phyloP scores from a whole-genome alignment of 2,113 vertebrate species.

The human (Homo sapiens) region GRCh38 chr7:11651001-11651500 shows the following conservation, averaged over 20 bases:
- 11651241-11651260: neutral
- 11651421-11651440: neutral
- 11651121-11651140: neutral
- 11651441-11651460: neutral
- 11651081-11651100: neutral
- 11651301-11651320: neutral
- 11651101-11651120: neutral
- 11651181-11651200: neutral
- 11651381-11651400: neutral
- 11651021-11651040: neutral
- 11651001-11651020: neutral
- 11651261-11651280: neutral
- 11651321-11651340: neutral
- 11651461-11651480: no score
- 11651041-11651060: neutral
- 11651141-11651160: neutral
- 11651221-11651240: neutral
- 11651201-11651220: neutral
- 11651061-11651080: neutral
- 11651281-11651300: rapidly evolving
- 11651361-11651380: neutral
- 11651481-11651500: no score
- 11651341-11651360: neutral
- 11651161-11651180: neutral
- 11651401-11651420: neutral